Base-by-base conservation (phyloP, 2,113 vertebrate genomes). In the Empidonax alnorum region DNA sequence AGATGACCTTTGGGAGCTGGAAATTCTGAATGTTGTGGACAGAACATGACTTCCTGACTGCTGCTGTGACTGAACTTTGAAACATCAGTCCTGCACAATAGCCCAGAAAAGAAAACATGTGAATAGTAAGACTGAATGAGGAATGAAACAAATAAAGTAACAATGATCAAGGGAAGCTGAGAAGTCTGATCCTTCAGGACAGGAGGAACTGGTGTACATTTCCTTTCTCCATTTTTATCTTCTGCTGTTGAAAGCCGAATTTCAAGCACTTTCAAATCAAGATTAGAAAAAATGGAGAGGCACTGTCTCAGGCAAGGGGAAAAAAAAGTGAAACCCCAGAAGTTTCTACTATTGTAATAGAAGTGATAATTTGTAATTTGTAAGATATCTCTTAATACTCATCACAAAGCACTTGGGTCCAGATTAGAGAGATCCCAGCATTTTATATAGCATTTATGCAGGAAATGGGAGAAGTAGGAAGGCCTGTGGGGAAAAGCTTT, bases 1-100 rank as follows among this genome's bases (percentile, higher is more conserved):
- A 50, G 42, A 89, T 86, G 93, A 96, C 71, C 83, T 93, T 90
- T 76, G 56, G 37, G 83, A 74, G 27, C 37, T 92, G 91, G 95
- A 94, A 84, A 86, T 16, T 71, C 52, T 46, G 69, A 87, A n/a
- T 4, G 5, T 16, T 68, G 82, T 30, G 82, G 65, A 86, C 39
- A 84, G 37, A 86, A 78, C 31, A 39, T 25, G 16, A 77, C 91
- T 84, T 95, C 77, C 80, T 81, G 63, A 13, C 41, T 30, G 58
- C 37, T 77, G 7, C 79, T 80, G 44, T 33, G 25, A 77, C 46
- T 9, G 62, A 94, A 61, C 58, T 58, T 65, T 71, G 67, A 68
- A 92, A 41, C 15, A 28, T 22, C 30, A 74, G 22, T 33, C 12
- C 66, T 53, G 65, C 42, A 44, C 30, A 46, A 49, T 0, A 52